These are phyloP conservation scores for Clitarchus hookeri DNA, from an alignment of 2,888 invertebrate genomes.

Conservation along the genomic window DNA sequence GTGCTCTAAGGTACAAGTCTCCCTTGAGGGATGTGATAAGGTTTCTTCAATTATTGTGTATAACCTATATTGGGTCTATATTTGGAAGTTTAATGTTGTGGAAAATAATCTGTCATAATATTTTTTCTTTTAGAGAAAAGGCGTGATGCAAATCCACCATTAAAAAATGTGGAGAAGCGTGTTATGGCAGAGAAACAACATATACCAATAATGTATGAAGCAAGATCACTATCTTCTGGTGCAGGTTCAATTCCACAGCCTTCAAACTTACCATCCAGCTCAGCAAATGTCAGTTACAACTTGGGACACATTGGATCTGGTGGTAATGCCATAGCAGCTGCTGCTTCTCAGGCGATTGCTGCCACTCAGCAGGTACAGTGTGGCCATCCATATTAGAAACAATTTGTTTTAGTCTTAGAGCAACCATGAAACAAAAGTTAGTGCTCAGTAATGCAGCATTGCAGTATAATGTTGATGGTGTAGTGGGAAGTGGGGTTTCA, in stretches of 20 bases:
- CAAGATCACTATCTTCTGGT: conserved; percentile 40
- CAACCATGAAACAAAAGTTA: too few relatives aligned
- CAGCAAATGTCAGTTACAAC: conserved; percentile 63
- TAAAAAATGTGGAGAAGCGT: conserved; percentile 58
- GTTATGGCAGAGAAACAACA: conserved; percentile 50
- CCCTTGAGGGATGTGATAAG: too few relatives aligned
- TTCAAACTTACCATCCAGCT: conserved; percentile 47
- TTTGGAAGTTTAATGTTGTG: too few relatives aligned
- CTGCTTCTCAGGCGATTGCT: conserved; percentile 94
- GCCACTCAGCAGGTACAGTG: conserved; percentile 81
- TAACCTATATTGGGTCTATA: too few relatives aligned
- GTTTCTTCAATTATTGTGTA: too few relatives aligned
- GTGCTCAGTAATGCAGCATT: too few relatives aligned
- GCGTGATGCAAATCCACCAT: conserved; percentile 67
- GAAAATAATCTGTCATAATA: too few relatives aligned
- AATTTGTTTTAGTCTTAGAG: too few relatives aligned
- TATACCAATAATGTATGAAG: conserved; percentile 46
- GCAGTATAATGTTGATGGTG: too few relatives aligned
- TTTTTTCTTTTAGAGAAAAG: conserved; percentile 65
- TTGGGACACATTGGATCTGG: conserved; percentile 86
- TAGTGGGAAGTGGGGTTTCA: too few relatives aligned
- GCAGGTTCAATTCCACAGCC: conserved; percentile 35
- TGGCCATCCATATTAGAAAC: too few relatives aligned
- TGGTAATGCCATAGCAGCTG: conserved; percentile 86
- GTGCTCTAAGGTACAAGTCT: too few relatives aligned